Evolutionary conservation across 1,140 invertebrate species (phyloP).

Genomic region (Drosophila tristis): DNA sequence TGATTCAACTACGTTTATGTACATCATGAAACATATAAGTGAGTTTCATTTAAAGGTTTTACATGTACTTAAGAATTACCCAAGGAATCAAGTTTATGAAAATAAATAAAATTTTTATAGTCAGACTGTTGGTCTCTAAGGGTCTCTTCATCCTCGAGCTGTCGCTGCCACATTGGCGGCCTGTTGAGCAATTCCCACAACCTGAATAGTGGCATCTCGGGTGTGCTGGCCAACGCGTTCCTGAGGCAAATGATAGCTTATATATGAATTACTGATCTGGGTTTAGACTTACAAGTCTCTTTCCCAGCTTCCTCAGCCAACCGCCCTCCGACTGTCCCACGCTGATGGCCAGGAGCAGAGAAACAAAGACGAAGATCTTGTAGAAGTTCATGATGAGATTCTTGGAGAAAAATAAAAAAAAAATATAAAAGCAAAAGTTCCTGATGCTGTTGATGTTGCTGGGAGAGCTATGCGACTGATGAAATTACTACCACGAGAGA

Average conservation of each 20-base stretch:
- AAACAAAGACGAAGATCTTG: slow-evolving; percentile 71
- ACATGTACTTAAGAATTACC: too few relatives aligned
- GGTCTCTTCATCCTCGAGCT: slow-evolving; percentile 40
- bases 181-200: slow-evolving; percentile 64
- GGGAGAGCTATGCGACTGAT: slow-evolving; percentile 31
- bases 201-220: slow-evolving; percentile 75
- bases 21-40: too few relatives aligned
- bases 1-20: too few relatives aligned
- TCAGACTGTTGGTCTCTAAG: too few relatives aligned
- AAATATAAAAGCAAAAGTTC: neutral
- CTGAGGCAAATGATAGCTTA: slow-evolving; percentile 18
- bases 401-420: neutral
- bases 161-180: slow-evolving; percentile 77
- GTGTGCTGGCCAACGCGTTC: slow-evolving; percentile 77
- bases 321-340: slow-evolving; percentile 69
- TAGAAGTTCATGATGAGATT: slow-evolving; percentile 73
- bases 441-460: slow-evolving; percentile 9
- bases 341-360: slow-evolving; percentile 63
- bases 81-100: too few relatives aligned
- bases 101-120: too few relatives aligned
- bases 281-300: slow-evolving; percentile 64
- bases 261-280: neutral
- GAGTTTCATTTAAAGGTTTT: too few relatives aligned
- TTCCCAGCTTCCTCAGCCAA: slow-evolving; percentile 75
- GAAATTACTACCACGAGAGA: neutral